A percentile compares a stretch with the other conserved stretches of the same genome.
Conservation (phyloP, 1,140 invertebrate genomes). For the Calosoma granatense region DNA sequence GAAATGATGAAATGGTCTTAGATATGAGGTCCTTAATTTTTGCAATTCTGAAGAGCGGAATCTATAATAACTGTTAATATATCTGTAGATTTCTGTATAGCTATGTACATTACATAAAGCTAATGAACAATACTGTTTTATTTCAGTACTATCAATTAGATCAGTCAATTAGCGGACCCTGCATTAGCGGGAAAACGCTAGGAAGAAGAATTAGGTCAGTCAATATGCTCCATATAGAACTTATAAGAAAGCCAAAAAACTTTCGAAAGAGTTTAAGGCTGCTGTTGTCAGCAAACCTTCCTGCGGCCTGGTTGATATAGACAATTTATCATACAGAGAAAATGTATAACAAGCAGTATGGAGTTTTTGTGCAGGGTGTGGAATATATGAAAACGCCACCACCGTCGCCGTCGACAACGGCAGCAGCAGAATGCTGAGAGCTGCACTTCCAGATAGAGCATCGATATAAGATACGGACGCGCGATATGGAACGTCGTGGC, state of each 20-base stretch:
- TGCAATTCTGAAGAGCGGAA: too few relatives aligned
- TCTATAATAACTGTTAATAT: too few relatives aligned
- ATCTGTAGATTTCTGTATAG: too few relatives aligned
- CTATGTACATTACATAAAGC: too few relatives aligned
- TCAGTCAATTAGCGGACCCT: too few relatives aligned
- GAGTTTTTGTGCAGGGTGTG: not conserved
- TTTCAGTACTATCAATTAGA: too few relatives aligned
- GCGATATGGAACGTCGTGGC: not conserved
- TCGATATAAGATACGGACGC: constrained; percentile 6
- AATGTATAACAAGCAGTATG: constrained; percentile 3
- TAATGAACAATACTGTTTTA: too few relatives aligned
- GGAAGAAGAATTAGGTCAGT: too few relatives aligned
- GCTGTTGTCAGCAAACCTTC: not conserved
- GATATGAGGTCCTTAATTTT: too few relatives aligned
- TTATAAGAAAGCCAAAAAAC: not conserved
- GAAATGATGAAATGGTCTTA: too few relatives aligned
- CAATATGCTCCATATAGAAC: too few relatives aligned
- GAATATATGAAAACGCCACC: not conserved
- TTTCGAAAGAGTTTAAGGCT: not conserved
- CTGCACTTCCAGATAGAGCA: not conserved
- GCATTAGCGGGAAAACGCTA: too few relatives aligned
- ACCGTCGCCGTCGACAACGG: not conserved
- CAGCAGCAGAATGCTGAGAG: constrained; percentile 3
- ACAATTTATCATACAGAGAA: constrained; percentile 6
- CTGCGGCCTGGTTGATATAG: not conserved